phyloP scores from a whole-genome alignment of 2,113 vertebrate species.

The Myotis davidii region DNA sequence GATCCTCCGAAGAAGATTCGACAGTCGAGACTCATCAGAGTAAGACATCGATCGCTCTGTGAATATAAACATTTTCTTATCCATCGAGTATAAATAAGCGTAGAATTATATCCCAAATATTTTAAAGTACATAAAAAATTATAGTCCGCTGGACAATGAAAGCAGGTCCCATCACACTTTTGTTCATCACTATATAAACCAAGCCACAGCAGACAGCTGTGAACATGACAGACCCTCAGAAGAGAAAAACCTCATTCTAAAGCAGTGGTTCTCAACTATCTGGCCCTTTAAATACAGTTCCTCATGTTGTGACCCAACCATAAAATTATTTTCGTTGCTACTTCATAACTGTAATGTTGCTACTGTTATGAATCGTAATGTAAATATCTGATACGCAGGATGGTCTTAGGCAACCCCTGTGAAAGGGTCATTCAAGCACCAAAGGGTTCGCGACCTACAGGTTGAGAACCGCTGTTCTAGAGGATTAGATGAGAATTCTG shows the following conservation, averaged over 20 bases:
- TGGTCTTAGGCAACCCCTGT: too few species aligned
- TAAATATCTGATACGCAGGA: too few species aligned
- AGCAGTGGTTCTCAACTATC: too few species aligned
- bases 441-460: too few species aligned
- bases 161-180: not conserved
- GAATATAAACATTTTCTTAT: constrained; percentile 46
- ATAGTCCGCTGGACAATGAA: not conserved
- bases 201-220: not conserved
- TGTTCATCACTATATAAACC: not conserved
- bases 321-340: too few species aligned
- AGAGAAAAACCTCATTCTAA: not conserved
- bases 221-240: not conserved
- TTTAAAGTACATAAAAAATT: constrained; percentile 33
- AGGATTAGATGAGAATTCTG: not conserved
- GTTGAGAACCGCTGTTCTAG: not conserved
- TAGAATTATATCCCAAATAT: not conserved
- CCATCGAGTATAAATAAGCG: not conserved
- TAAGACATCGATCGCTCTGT: constrained; percentile 98
- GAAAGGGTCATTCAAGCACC: too few species aligned
- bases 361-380: too few species aligned
- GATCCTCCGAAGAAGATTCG: constrained; percentile 99
- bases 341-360: too few species aligned
- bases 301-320: too few species aligned
- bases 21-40: constrained; percentile 99
- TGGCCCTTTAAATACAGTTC: too few species aligned